These are phyloP conservation scores for Urechis unicinctus DNA, from an alignment of 2,888 invertebrate genomes.

Conservation along the genomic window DNA sequence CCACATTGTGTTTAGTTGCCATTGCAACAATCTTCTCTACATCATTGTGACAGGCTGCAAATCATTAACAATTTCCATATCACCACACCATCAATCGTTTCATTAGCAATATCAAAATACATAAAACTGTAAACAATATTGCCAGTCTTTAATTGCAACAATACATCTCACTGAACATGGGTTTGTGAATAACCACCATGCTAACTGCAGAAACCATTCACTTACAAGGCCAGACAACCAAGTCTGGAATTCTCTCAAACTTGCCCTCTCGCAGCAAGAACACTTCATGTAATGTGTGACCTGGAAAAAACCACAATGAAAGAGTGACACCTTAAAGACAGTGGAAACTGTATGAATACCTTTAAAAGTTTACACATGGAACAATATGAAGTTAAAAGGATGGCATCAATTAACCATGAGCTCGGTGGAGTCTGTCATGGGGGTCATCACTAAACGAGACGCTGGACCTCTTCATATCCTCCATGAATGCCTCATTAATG, in stretches of 20 bases:
- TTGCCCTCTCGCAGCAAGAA: slow-evolving; percentile 66
- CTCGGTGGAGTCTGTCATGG: slow-evolving; percentile 76
- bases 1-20: slow-evolving; percentile 69
- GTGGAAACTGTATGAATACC: no score
- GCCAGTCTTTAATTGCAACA: no score
- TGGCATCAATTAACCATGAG: slow-evolving; percentile 82
- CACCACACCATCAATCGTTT: no score
- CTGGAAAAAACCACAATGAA: slow-evolving; percentile 25
- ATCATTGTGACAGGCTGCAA: slow-evolving; percentile 65
- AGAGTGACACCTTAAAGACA: neutral
- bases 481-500: slow-evolving; percentile 58
- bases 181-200: no score
- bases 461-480: slow-evolving; percentile 56
- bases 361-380: no score
- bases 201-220: no score
- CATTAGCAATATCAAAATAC: no score
- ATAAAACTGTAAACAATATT: no score
- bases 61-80: neutral
- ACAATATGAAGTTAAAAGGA: no score
- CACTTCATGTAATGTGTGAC: slow-evolving; percentile 85
- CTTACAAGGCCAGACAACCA: slow-evolving; percentile 85
- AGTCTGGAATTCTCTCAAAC: slow-evolving; percentile 80
- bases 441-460: slow-evolving; percentile 67
- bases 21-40: slow-evolving; percentile 72
- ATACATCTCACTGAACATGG: no score